Evolutionary conservation across 1,140 invertebrate species (phyloP).

Genomic region (Aricia agestis): DNA sequence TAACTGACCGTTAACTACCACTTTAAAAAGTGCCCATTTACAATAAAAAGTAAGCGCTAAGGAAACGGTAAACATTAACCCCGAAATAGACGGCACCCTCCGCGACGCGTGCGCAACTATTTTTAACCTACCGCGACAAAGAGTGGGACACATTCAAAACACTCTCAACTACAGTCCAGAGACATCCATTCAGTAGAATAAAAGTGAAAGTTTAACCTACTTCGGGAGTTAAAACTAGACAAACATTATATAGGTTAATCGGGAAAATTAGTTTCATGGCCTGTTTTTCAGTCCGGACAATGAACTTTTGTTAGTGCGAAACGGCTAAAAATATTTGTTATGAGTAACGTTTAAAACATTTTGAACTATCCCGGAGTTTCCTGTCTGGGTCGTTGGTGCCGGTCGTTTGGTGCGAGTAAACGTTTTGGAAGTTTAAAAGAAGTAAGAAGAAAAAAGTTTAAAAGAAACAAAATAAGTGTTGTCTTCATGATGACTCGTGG

Average conservation of each 20-base stretch:
- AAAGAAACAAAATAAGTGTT: neutral
- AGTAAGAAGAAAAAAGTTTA: neutral
- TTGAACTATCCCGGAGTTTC: conserved; percentile 53
- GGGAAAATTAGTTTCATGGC: neutral
- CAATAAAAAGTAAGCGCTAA: neutral
- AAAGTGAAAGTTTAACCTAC: neutral
- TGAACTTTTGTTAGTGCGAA: conserved; percentile 55
- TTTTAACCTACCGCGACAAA: conserved; percentile 38
- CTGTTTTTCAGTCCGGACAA: conserved; percentile 45
- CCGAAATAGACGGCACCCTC: conserved; percentile 55
- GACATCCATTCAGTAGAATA: conserved; percentile 26
- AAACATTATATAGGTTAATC: conserved; percentile 8
- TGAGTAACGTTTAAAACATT: conserved; percentile 58
- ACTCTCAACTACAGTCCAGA: conserved; percentile 31
- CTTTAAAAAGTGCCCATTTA: too few relatives aligned
- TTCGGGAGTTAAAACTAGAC: neutral
- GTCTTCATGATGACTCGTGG: conserved; percentile 54
- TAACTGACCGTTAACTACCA: too few relatives aligned
- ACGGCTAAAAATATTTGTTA: conserved; percentile 64
- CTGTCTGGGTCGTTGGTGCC: conserved; percentile 31
- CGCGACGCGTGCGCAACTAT: conserved; percentile 47
- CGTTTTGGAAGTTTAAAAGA: neutral
- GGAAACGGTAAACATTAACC: conserved; percentile 40
- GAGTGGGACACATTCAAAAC: conserved; percentile 46
- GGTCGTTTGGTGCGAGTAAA: conserved; percentile 13